A percentile compares a stretch with the other conserved stretches of the same genome.
Evolutionary conservation across 2,113 vertebrate species (phyloP).

Genomic region (Pelecanus crispus): DNA sequence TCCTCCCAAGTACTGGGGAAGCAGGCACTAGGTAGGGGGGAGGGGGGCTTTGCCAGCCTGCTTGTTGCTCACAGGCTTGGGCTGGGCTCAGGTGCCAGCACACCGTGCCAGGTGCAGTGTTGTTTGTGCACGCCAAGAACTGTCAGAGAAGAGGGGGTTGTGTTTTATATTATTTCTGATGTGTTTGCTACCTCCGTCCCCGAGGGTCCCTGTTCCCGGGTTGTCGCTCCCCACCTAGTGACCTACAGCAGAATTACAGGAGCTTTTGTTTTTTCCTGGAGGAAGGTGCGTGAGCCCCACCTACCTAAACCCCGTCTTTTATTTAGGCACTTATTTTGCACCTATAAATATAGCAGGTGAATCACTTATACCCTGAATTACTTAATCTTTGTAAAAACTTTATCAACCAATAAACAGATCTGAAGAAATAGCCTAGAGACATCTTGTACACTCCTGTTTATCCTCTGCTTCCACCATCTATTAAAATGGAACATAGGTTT

Average conservation of each 20-base stretch:
- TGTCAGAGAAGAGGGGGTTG: background rate
- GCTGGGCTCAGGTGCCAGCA: background rate
- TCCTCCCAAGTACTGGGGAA: background rate
- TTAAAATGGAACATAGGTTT: background rate
- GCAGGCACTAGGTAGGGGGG: rapidly evolving
- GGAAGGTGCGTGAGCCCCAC: background rate
- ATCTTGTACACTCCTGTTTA: background rate
- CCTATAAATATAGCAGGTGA: background rate
- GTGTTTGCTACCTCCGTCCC: rapidly evolving
- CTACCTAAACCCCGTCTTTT: background rate
- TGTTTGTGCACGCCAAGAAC: background rate
- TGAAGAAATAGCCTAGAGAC: background rate
- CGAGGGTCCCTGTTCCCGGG: background rate
- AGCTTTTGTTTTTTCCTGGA: background rate
- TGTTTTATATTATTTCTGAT: rapidly evolving
- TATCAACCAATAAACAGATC: background rate
- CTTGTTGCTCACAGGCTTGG: rapidly evolving
- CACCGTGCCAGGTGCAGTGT: rapidly evolving
- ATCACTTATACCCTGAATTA: background rate
- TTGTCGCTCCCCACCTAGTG: background rate
- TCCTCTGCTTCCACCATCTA: background rate
- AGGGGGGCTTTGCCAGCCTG: background rate
- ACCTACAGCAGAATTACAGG: background rate
- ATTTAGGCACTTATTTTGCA: background rate
- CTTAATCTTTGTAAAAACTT: background rate